These are phyloP conservation scores for Capreolus pygargus DNA, from an alignment of 2,113 vertebrate species.

Conservation along the genomic window DNA sequence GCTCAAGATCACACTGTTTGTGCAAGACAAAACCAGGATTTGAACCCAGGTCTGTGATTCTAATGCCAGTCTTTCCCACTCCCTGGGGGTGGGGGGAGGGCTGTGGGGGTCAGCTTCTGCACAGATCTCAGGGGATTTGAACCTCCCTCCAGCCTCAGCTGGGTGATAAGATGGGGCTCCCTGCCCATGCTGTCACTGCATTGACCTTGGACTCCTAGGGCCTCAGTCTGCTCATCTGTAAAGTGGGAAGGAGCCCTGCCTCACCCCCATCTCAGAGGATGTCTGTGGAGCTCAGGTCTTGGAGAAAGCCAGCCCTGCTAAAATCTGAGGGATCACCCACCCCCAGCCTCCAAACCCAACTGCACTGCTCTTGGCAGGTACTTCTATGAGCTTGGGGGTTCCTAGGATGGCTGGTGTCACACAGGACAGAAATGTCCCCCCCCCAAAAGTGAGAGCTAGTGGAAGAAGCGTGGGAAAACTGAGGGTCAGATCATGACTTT, in stretches of 20 bases:
- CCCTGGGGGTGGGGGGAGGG: background rate
- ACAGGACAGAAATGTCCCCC: background rate
- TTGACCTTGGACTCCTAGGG: background rate
- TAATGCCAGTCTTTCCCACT: background rate
- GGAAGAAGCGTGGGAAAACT: background rate
- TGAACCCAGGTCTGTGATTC: background rate
- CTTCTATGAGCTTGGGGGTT: background rate
- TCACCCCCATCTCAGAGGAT: background rate
- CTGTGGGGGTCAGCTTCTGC: background rate
- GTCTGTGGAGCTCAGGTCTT: background rate
- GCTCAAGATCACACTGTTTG: background rate
- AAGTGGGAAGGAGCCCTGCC: background rate
- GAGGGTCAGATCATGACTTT: background rate
- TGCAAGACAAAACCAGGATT: background rate
- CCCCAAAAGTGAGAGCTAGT: background rate
- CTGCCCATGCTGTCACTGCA: background rate
- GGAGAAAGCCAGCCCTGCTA: background rate
- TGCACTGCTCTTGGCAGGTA: background rate
- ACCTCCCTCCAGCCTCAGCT: background rate
- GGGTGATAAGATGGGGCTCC: background rate
- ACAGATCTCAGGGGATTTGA: background rate
- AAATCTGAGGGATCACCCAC: background rate
- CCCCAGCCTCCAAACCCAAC: background rate
- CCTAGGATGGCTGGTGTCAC: background rate
- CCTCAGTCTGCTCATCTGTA: constrained; percentile 27